These are phyloP conservation scores for Mus spretus DNA, from an alignment of 2,797 vertebrate genomes.

Conservation along the genomic window DNA sequence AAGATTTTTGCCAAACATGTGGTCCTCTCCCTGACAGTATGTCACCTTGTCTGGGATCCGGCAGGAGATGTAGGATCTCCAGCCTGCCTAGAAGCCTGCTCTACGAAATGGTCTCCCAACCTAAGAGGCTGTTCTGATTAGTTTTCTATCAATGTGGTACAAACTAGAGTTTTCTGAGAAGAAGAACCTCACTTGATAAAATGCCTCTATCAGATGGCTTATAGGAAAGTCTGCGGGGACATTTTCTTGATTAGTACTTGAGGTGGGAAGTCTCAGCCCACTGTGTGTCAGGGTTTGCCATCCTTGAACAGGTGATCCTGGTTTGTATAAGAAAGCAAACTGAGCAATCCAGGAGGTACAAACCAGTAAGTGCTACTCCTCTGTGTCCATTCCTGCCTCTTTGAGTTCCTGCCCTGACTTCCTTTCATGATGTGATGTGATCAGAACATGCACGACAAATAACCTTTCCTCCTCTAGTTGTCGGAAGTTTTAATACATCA, in stretches of 20 bases:
- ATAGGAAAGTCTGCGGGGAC: background rate
- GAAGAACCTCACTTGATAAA: background rate
- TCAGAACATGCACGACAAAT: background rate
- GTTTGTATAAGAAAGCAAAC: background rate
- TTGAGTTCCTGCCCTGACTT: background rate
- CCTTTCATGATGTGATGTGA: background rate
- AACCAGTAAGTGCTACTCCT: background rate
- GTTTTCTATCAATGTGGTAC: background rate
- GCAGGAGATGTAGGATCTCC: background rate
- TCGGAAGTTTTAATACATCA: background rate
- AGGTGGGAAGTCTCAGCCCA: background rate
- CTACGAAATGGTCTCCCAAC: background rate
- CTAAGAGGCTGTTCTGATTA: background rate
- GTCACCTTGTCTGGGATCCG: background rate
- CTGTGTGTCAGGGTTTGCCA: background rate
- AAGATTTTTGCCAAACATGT: conserved; percentile 29
- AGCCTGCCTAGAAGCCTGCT: background rate
- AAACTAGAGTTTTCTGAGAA: background rate
- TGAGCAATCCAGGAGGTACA: background rate
- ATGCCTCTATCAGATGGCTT: background rate
- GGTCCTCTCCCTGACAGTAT: background rate
- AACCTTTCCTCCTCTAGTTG: background rate
- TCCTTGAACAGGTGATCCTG: background rate
- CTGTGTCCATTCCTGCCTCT: background rate
- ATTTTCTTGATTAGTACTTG: background rate